Conservation (phyloP, 2,797 vertebrate genomes). For the Eremophila alpestris region DNA sequence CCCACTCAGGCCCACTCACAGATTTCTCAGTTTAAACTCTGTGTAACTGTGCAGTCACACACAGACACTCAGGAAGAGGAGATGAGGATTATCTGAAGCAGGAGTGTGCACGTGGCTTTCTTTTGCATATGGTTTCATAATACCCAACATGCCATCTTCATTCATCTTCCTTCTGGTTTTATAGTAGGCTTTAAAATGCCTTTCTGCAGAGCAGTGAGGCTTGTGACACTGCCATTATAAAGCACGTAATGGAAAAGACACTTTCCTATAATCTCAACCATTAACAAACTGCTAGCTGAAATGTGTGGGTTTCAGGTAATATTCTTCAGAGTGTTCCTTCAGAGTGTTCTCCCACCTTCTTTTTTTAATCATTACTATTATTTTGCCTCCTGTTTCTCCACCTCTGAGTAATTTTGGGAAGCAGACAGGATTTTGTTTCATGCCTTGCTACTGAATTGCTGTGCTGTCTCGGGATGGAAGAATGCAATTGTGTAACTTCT, state of each 20-base stretch:
- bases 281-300: not conserved
- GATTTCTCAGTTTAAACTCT: not conserved
- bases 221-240: not conserved
- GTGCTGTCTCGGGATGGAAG: not conserved
- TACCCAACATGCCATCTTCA: not conserved
- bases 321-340: not conserved
- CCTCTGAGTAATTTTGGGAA: not conserved
- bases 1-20: not conserved
- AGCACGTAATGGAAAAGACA: not conserved
- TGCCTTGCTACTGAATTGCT: not conserved
- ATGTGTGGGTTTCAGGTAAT: not conserved
- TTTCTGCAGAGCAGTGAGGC: not conserved
- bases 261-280: not conserved
- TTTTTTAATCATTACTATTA: not conserved
- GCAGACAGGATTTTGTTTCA: not conserved
- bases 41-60: not conserved
- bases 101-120: not conserved
- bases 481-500: fast-evolving
- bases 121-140: not conserved
- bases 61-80: not conserved
- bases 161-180: not conserved
- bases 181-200: not conserved
- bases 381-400: not conserved
- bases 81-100: not conserved
- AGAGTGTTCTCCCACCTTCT: not conserved